These are phyloP conservation scores for Petroica traversi DNA, from an alignment of 2,113 vertebrate genomes.

Conservation along the genomic window DNA sequence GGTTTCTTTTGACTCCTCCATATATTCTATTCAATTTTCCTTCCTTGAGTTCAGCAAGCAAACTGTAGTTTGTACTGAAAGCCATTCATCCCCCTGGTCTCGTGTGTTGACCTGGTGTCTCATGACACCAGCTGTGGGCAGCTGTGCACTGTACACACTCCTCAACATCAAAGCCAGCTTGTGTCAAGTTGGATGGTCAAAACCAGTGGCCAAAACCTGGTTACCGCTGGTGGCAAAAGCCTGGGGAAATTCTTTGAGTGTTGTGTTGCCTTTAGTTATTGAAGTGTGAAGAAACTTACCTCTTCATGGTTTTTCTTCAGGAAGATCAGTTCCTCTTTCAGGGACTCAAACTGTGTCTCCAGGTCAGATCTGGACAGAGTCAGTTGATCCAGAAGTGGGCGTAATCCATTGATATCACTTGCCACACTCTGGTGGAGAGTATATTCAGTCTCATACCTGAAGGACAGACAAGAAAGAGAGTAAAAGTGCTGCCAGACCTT, in stretches of 20 bases:
- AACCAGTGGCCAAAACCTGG: neutral
- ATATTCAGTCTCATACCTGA: conserved; percentile 72
- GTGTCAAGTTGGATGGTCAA: neutral
- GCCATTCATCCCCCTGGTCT: neutral
- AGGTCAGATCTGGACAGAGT: conserved; percentile 74
- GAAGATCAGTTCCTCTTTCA: conserved; percentile 89
- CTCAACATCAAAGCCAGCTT: neutral
- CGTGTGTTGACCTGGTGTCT: neutral
- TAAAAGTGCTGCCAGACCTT: neutral
- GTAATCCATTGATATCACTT: conserved; percentile 72
- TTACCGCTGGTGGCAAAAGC: neutral
- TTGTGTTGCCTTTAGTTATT: neutral
- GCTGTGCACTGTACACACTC: neutral
- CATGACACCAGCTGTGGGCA: neutral
- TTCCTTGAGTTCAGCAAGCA: neutral
- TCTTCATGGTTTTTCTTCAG: conserved; percentile 92
- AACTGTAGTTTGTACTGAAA: neutral
- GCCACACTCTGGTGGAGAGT: conserved; percentile 72
- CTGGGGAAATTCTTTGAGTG: neutral
- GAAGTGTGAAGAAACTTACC: conserved; percentile 67
- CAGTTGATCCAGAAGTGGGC: conserved; percentile 74
- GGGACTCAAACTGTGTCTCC: conserved; percentile 78
- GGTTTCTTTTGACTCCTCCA: neutral
- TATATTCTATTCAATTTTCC: neutral
- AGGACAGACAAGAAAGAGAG: neutral